Evolutionary conservation across 2,797 vertebrate genomes (phyloP).

Genomic region (Labroides dimidiatus): DNA sequence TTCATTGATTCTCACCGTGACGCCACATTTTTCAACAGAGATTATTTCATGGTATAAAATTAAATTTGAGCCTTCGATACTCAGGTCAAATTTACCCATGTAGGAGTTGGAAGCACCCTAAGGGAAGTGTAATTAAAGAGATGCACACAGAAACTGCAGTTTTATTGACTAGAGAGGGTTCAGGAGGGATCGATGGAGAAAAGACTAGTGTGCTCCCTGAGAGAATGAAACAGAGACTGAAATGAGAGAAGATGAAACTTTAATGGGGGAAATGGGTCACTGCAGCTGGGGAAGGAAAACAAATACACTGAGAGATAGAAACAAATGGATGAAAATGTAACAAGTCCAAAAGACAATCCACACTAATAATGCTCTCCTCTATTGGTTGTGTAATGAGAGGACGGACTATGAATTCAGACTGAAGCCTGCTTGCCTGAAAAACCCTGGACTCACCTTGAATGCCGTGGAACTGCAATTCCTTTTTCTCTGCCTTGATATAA

Average conservation of each 20-base stretch:
- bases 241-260: conserved; percentile 30
- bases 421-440: too few species aligned
- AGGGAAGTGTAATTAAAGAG: neutral
- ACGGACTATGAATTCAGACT: neutral
- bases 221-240: conserved; percentile 6
- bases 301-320: neutral
- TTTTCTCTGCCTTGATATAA: too few species aligned
- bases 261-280: conserved; percentile 27
- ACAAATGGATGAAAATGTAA: conserved; percentile 3
- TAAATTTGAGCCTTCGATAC: conserved; percentile 4
- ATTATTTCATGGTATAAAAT: conserved; percentile 8
- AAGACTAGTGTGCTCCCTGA: conserved; percentile 8
- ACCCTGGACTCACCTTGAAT: too few species aligned
- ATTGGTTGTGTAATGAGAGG: neutral
- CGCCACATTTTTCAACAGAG: neutral
- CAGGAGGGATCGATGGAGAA: conserved; percentile 24
- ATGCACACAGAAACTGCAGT: neutral
- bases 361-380: neutral
- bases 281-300: neutral
- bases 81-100: neutral
- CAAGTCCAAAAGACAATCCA: neutral
- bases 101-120: neutral
- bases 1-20: conserved; percentile 16
- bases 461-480: too few species aligned
- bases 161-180: conserved; percentile 14